Base-by-base conservation (phyloP, 2,888 invertebrate species). In the Cistogaster globosa region DNA sequence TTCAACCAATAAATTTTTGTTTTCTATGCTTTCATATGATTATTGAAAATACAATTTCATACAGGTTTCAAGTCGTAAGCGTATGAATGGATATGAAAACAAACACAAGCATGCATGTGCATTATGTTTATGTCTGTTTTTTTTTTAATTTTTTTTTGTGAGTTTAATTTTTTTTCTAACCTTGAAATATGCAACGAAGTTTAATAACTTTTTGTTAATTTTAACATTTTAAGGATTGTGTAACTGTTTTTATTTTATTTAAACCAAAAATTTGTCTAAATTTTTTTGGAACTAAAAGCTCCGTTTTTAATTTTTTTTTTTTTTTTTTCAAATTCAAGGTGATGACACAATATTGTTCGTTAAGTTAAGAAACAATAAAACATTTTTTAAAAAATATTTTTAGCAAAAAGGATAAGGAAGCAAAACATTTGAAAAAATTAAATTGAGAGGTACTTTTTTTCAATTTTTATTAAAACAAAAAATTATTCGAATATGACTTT, bases 151-250 rank as follows among this genome's bases (percentile, higher is more conserved):
- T 11, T 18, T 11, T 18, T 67, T 26, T 8, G 51, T 67, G 48
- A 65, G 42, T 63, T 71, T 48, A 58, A 45, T 20, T 45, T 38
- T 45, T 38, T 63, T 58, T 32, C 48, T 71, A 68, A 62, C 81
- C 74, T 48, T 84, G 82, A 83, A 83, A 74, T 67, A 68, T 53
- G 32, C 58, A 63, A 51, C 81, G 51, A 77, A 71, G 79, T 84
- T 84, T 84, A 83, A 67, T 79, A 83, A 78, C 83, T 69, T 58
- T 74, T 18, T 74, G 26, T 45, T 36, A 20, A 1, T 51, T 48
- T 38, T 1, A 32, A 57, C 11, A 51, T 16, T 78, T 42, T 8
- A 51, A 32, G 42, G 42, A 42, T 60, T 69, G 51, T 69, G 51
- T 76, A 69, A 78, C 80, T 83, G 86, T 83, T 76, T 5, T 62